phyloP scores from a whole-genome alignment of 2,797 vertebrate genomes.

The Ataeniobius toweri region DNA sequence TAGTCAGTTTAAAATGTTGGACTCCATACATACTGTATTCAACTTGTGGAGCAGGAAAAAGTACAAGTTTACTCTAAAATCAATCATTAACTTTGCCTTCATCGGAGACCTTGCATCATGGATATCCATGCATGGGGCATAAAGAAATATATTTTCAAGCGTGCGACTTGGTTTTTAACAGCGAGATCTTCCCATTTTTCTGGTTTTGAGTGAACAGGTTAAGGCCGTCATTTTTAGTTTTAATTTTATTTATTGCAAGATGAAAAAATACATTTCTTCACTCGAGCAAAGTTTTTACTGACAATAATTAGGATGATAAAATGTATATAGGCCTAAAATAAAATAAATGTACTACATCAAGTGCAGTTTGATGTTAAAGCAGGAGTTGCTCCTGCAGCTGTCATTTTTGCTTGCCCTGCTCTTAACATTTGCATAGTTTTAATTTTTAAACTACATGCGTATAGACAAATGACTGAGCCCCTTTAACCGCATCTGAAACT shows the following conservation, averaged over 20 bases:
- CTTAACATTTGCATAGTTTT: constrained; percentile 27
- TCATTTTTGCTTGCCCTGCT: constrained; percentile 13
- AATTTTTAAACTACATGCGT: constrained; percentile 13
- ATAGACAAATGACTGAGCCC: neutral
- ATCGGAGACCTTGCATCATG: constrained; percentile 27
- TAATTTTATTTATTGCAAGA: neutral
- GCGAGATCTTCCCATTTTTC: neutral
- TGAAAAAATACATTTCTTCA: neutral
- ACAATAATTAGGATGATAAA: neutral
- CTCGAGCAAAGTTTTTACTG: neutral
- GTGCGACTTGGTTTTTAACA: too few species aligned
- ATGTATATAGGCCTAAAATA: neutral
- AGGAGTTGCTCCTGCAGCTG: neutral
- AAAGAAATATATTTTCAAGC: neutral
- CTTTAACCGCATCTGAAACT: constrained; percentile 13
- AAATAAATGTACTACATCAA: neutral
- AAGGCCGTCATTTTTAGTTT: constrained; percentile 10
- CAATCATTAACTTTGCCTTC: constrained; percentile 75
- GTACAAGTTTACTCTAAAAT: constrained; percentile 70
- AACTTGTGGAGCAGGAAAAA: constrained; percentile 70
- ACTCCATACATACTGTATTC: constrained; percentile 38
- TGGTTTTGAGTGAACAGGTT: constrained; percentile 49
- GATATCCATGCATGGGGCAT: neutral
- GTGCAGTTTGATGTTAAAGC: neutral
- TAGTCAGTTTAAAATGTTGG: constrained; percentile 31